Evolutionary conservation across 1,140 invertebrate species (phyloP).

Genomic region (Cardiocondyla obscurior): DNA sequence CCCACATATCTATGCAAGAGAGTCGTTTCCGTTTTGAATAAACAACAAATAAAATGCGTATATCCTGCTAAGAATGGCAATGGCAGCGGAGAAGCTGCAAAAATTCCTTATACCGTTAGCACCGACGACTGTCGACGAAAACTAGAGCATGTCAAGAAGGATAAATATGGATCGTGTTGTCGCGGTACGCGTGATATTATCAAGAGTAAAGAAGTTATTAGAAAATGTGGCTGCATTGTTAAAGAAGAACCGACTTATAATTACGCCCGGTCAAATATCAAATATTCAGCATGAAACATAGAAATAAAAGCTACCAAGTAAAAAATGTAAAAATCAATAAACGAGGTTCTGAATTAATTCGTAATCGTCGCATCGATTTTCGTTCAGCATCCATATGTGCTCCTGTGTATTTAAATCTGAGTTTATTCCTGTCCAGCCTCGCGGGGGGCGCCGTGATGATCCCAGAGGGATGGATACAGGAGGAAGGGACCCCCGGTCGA

Average conservation of each 20-base stretch:
- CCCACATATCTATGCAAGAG: conserved; percentile 77
- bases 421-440: conserved; percentile 57
- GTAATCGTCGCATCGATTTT: not conserved
- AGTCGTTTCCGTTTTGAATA: conserved; percentile 56
- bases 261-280: conserved; percentile 22
- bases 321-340: not conserved
- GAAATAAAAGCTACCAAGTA: not conserved
- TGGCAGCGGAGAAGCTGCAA: conserved; percentile 49
- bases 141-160: not conserved
- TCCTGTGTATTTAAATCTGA: conserved; percentile 39
- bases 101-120: conserved; percentile 44
- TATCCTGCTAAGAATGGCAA: conserved; percentile 38
- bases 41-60: conserved; percentile 38
- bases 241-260: conserved; percentile 54
- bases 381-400: not conserved
- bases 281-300: not conserved
- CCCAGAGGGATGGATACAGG: conserved; percentile 35
- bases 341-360: not conserved
- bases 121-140: not conserved
- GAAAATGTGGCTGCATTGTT: conserved; percentile 69
- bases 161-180: conserved; percentile 35
- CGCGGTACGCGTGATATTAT: not conserved
- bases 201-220: not conserved
- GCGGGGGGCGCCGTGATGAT: not conserved
- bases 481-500: conserved; percentile 36